Evolutionary conservation across 2,888 invertebrate genomes (phyloP).

Genomic region (Hemicrepidius hirtus): DNA sequence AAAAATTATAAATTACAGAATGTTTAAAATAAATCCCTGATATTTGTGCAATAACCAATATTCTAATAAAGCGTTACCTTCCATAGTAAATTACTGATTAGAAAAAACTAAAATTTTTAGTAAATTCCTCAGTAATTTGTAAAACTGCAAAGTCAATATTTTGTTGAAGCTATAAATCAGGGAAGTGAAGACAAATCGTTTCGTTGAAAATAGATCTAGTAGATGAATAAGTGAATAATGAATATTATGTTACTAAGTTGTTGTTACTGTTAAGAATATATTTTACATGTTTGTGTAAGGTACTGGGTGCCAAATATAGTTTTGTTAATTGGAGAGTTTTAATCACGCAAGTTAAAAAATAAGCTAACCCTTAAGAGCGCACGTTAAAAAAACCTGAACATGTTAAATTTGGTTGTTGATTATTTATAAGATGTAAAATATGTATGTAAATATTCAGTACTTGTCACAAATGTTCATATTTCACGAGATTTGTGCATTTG

Average conservation of each 20-base stretch:
- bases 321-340: constrained; percentile 43
- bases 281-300: constrained; percentile 49
- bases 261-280: constrained; percentile 50
- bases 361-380: constrained; percentile 42
- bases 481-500: constrained; percentile 51
- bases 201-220: constrained; percentile 30
- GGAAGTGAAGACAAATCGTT: constrained; percentile 49
- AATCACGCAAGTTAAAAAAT: constrained; percentile 43
- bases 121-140: constrained; percentile 11
- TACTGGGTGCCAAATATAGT: constrained; percentile 52
- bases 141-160: constrained; percentile 15
- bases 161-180: constrained; percentile 43
- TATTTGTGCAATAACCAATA: no score
- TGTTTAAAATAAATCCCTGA: no score
- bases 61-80: not conserved
- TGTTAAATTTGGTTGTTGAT: constrained; percentile 56
- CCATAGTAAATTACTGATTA: not conserved
- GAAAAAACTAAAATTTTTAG: not conserved
- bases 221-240: constrained; percentile 23
- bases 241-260: constrained; percentile 37
- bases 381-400: constrained; percentile 45
- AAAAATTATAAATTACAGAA: no score
- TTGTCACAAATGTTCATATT: constrained; percentile 51
- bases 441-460: constrained; percentile 52
- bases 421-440: constrained; percentile 55